Evolutionary conservation across 2,113 vertebrate genomes (phyloP).

Genomic region (Scomber scombrus): DNA sequence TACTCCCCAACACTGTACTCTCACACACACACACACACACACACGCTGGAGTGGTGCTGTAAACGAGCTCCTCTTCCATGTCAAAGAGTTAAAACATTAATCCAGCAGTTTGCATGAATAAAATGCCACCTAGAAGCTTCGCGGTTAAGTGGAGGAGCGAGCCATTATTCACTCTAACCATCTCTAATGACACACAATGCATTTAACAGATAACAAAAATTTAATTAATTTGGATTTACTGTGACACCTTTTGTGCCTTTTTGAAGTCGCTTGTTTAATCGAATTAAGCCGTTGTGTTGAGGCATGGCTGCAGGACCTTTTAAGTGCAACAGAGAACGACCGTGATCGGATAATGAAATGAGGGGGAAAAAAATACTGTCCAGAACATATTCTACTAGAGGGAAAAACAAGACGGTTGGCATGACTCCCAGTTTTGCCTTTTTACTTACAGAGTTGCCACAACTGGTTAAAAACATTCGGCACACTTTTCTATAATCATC

Average conservation of each 20-base stretch:
- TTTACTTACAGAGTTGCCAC: conserved; percentile 29
- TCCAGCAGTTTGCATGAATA: conserved; percentile 18
- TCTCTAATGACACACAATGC: conserved; percentile 61
- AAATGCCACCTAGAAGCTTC: conserved; percentile 35
- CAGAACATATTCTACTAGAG: neutral
- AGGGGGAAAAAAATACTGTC: conserved; percentile 4
- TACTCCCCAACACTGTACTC: too few relatives aligned
- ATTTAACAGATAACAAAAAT: conserved; percentile 73
- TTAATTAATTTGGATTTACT: conserved; percentile 63
- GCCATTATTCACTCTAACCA: conserved; percentile 52
- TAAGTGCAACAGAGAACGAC: conserved; percentile 11
- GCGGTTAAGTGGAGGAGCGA: conserved; percentile 3
- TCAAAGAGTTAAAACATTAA: conserved; percentile 37
- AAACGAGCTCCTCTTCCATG: conserved; percentile 19
- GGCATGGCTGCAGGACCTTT: conserved; percentile 29
- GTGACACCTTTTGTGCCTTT: conserved; percentile 54
- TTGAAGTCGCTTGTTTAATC: conserved; percentile 65
- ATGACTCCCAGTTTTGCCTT: conserved; percentile 18
- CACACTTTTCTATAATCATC: conserved; percentile 31
- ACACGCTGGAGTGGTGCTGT: neutral
- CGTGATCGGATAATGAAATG: conserved; percentile 16
- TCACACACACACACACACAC: too few relatives aligned
- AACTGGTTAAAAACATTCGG: conserved; percentile 35
- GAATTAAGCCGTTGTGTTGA: conserved; percentile 53
- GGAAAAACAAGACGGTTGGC: conserved; percentile 7